Evolutionary conservation across 2,113 vertebrate species (phyloP).

Genomic region (Pelobates fuscus): DNA sequence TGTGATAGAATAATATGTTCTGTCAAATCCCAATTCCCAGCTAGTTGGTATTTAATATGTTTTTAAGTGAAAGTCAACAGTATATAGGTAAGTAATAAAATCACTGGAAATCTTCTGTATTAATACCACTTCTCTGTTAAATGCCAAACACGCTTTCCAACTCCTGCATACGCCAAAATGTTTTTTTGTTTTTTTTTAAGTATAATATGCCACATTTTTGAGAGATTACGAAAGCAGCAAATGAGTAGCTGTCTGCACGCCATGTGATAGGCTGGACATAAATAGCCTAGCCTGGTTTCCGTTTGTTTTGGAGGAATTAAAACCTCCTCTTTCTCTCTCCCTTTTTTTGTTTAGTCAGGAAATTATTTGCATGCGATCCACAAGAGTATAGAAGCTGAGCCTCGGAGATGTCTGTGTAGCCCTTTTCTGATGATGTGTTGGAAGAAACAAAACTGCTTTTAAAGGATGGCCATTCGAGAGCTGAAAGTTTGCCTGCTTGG

Average conservation of each 20-base stretch:
- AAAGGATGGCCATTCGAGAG: slow-evolving; percentile 85
- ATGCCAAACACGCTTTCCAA: not conserved
- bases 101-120: too few relatives aligned
- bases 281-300: slow-evolving; percentile 49
- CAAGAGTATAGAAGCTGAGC: slow-evolving; percentile 25
- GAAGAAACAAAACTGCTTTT: slow-evolving; percentile 52
- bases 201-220: slow-evolving; percentile 38
- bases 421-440: slow-evolving; percentile 36
- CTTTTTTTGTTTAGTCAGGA: slow-evolving; percentile 42
- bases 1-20: too few relatives aligned
- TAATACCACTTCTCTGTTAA: not conserved
- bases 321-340: slow-evolving; percentile 35
- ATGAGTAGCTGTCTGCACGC: slow-evolving; percentile 34
- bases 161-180: not conserved
- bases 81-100: too few relatives aligned
- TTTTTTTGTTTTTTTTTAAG: slow-evolving; percentile 13
- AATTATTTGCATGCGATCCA: slow-evolving; percentile 43
- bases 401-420: slow-evolving; percentile 7
- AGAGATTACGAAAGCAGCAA: slow-evolving; percentile 43
- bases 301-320: slow-evolving; percentile 50
- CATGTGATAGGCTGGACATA: slow-evolving; percentile 48
- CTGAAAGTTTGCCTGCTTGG: slow-evolving; percentile 96
- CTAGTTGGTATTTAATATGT: too few relatives aligned
- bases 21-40: too few relatives aligned
- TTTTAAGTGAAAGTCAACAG: too few relatives aligned